A percentile compares a stretch with the other conserved stretches of the same genome.
Evolutionary conservation across 2,888 invertebrate genomes (phyloP).

Genomic region (Monoplex corrugatus): DNA sequence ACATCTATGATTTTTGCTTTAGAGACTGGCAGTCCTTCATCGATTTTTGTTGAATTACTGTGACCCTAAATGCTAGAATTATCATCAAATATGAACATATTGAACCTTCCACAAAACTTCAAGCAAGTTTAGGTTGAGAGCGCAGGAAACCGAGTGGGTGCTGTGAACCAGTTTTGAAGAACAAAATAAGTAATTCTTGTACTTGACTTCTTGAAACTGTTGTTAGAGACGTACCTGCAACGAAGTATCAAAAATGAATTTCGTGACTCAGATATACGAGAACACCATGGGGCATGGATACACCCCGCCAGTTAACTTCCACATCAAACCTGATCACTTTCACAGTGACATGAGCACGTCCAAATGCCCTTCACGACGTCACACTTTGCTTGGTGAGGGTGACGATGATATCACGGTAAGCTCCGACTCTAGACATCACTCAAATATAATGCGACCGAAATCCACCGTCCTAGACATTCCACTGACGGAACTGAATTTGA

Average conservation of each 20-base stretch:
- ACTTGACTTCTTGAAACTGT: no score
- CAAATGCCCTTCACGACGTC: not conserved
- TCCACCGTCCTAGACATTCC: conserved; percentile 39
- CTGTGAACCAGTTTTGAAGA: no score
- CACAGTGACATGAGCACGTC: not conserved
- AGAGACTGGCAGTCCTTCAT: no score
- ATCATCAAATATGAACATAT: no score
- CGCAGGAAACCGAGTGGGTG: no score
- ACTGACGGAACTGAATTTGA: conserved; percentile 9
- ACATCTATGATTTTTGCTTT: no score
- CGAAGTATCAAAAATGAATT: conserved; percentile 36
- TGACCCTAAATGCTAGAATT: no score
- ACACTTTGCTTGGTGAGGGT: conserved; percentile 20
- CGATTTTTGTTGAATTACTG: no score
- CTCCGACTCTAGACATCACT: not conserved
- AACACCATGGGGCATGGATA: conserved; percentile 14
- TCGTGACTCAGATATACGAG: conserved; percentile 43
- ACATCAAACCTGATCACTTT: conserved; percentile 35
- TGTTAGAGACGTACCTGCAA: not conserved
- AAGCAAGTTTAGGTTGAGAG: no score
- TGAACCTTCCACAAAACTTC: no score
- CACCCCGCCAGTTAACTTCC: conserved; percentile 38
- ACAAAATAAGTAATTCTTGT: no score
- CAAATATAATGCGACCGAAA: not conserved
- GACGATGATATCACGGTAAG: not conserved